These are phyloP conservation scores for Pangasianodon gigas DNA, from an alignment of 2,113 vertebrate genomes.

Conservation along the genomic window DNA sequence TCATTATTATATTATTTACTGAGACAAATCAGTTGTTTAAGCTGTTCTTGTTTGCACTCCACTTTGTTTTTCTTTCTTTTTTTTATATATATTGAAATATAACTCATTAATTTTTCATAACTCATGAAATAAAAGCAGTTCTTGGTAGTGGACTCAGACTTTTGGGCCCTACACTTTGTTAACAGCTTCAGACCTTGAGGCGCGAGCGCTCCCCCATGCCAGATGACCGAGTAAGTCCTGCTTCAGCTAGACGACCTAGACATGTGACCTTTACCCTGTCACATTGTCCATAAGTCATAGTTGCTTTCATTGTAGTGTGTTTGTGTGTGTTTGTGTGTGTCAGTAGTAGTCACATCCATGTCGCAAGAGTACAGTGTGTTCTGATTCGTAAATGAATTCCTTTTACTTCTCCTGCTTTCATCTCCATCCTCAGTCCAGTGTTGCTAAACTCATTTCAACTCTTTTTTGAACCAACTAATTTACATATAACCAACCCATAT, in stretches of 20 bases:
- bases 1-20: background rate
- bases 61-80: background rate
- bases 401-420: background rate
- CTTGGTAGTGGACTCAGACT: slow-evolving; percentile 36
- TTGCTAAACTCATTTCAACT: background rate
- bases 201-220: slow-evolving; percentile 55
- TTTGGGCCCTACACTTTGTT: slow-evolving; percentile 40
- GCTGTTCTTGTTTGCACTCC: background rate
- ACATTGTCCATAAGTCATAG: background rate
- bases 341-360: background rate
- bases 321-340: background rate
- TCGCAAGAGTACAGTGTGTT: background rate
- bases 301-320: background rate
- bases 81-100: background rate
- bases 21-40: background rate
- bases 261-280: slow-evolving; percentile 24
- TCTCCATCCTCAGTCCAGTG: slow-evolving; percentile 11
- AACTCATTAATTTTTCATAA: background rate
- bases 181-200: slow-evolving; percentile 59
- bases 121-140: slow-evolving; percentile 20
- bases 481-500: background rate
- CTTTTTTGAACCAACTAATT: background rate
- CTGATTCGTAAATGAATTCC: background rate
- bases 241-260: background rate
- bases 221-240: slow-evolving; percentile 57